Conservation (phyloP, 2,797 vertebrate genomes). For the Dicrostonyx torquatus region DNA sequence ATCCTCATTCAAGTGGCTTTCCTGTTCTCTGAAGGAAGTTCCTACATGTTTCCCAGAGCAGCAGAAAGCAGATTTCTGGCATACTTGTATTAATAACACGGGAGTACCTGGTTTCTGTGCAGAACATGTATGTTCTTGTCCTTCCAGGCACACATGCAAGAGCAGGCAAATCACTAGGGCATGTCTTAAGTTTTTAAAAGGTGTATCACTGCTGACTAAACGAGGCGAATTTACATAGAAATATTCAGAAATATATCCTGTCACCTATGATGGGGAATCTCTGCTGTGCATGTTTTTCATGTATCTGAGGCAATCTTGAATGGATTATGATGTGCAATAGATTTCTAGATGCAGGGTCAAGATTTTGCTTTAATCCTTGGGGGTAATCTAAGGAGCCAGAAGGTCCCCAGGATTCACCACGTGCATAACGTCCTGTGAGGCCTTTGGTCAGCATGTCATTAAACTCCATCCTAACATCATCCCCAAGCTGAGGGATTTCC, state of each 20-base stretch:
- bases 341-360: conserved; percentile 31
- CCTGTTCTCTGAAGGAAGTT: conserved; percentile 59
- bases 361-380: conserved; percentile 28
- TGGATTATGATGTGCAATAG: neutral
- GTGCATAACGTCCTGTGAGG: neutral
- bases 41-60: conserved; percentile 22
- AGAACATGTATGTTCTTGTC: neutral
- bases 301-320: neutral
- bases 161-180: conserved; percentile 39
- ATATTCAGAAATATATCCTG: conserved; percentile 6
- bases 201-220: neutral
- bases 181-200: conserved; percentile 12
- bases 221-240: neutral
- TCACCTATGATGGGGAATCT: conserved; percentile 38
- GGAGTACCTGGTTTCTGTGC: neutral
- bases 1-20: conserved; percentile 55
- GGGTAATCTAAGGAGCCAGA: neutral
- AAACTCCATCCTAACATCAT: neutral
- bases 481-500: neutral
- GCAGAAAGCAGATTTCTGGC: conserved; percentile 51
- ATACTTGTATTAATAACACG: conserved; percentile 49
- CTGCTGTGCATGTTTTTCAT: conserved; percentile 38
- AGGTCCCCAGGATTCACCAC: neutral
- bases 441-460: neutral
- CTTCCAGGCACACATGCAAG: neutral